Evolutionary conservation across 2,113 vertebrate genomes (phyloP), one percentile per base, ranked within the genome.

Genomic region (Struthio camelus): DNA sequence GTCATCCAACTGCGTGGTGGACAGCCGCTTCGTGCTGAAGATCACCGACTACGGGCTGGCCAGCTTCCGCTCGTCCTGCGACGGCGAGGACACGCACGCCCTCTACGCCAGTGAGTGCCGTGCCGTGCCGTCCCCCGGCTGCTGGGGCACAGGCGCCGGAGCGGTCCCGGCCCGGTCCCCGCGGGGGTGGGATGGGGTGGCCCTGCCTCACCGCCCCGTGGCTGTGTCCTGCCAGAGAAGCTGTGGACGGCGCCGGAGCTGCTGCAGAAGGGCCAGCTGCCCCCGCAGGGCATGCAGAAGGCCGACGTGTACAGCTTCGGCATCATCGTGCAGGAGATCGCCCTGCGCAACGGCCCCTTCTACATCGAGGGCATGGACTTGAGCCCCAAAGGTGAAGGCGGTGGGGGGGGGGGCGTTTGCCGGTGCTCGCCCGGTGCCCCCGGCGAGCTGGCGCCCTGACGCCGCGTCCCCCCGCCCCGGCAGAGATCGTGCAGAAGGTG

Each of bases 1-100:
- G 97, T 99, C 99, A 75, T 99, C 99, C 97, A 99, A 99, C 97
- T 99, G 99, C 0, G 99, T 99, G 97, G 99, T 99, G 97, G 99
- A 99, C 98, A 99, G 99, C 95, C 99, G 99, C 87, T 99, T 99
- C 2, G 99, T 99, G 95, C 98, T 99, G 97, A 99, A 99, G 98
- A 99, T 99, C 97, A 99, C 99, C 0, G 99, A 99, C 97, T 99
- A 99, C 0, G 99, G 99, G 69, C 97, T 99, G 97, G 98, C 98
- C 95, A 99, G 99, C 96, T 99, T 99, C 98, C 99, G 99, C 48
- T 98, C 99, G 0, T 97, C 98, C 82, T 98, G 98, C 4, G 99
- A 99, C 28, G 98, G 98, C 1, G 99, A 99, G 75, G 99, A 99
- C 97, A 98, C 98, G 1, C 98, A 99, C 4, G 98, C 99, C 7